Percentiles rank a stretch among this genome's conserved stretches.
Evolutionary conservation across 2,797 vertebrate genomes (phyloP).

Genomic region (Schizopygopsis pylzovi): DNA sequence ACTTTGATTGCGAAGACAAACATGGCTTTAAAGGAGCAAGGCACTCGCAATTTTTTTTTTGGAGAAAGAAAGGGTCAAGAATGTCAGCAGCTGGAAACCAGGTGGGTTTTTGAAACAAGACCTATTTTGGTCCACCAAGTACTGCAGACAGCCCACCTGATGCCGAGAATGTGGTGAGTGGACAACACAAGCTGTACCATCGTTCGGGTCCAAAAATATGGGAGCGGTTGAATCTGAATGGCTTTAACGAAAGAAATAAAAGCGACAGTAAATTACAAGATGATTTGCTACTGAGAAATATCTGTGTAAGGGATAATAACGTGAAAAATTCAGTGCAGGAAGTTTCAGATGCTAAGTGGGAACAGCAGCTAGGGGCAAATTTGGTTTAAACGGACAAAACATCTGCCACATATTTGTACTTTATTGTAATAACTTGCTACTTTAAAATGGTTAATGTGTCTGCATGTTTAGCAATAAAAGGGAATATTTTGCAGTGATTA

Average conservation of each 20-base stretch:
- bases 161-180: not conserved
- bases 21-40: not conserved
- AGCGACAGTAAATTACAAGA: not conserved
- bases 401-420: not conserved
- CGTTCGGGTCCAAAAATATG: not conserved
- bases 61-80: not conserved
- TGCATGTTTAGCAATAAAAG: not conserved
- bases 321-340: not conserved
- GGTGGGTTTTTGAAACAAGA: not conserved
- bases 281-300: not conserved
- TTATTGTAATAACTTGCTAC: not conserved
- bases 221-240: not conserved
- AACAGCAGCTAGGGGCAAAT: not conserved
- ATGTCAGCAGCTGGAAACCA: conserved; percentile 18
- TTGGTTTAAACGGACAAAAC: not conserved
- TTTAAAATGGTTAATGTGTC: not conserved
- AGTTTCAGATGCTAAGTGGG: not conserved
- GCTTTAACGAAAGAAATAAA: not conserved
- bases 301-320: not conserved
- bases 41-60: too few species aligned
- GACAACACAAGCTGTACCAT: not conserved
- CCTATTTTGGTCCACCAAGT: conserved; percentile 14
- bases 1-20: not conserved
- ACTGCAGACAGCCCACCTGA: not conserved
- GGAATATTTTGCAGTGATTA: not conserved